phyloP scores from a whole-genome alignment of 2,888 invertebrate genomes.

The Seladonia tumulorum region DNA sequence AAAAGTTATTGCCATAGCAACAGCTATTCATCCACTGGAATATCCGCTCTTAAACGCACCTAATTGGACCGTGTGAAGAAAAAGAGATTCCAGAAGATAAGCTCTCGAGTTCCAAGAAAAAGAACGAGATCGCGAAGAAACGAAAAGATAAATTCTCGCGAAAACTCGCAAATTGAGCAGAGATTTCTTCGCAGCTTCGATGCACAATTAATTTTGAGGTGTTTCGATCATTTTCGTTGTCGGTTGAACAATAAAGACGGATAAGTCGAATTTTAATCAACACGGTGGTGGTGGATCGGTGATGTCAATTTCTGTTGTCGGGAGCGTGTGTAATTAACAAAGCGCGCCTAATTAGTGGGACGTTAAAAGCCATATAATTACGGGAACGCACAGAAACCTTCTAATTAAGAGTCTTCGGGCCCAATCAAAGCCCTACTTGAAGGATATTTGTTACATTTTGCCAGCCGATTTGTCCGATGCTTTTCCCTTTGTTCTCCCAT shows the following conservation, averaged over 20 bases:
- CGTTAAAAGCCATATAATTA: slow-evolving; percentile 49
- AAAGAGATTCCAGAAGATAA: background rate
- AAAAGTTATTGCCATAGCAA: background rate
- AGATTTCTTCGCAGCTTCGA: background rate
- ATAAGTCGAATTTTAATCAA: slow-evolving; percentile 36
- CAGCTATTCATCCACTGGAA: background rate
- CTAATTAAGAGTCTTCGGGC: slow-evolving; percentile 36
- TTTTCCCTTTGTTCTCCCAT: background rate
- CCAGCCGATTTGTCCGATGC: background rate
- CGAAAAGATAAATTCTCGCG: background rate
- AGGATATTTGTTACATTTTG: slow-evolving; percentile 15
- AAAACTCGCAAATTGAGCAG: background rate
- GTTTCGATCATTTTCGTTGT: background rate
- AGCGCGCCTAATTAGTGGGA: slow-evolving; percentile 35
- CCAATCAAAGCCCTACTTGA: slow-evolving; percentile 3
- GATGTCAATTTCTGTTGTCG: slow-evolving; percentile 30
- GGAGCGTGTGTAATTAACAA: slow-evolving; percentile 27
- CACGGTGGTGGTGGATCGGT: background rate
- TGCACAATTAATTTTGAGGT: background rate
- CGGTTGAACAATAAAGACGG: background rate
- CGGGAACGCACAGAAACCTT: slow-evolving; percentile 7
- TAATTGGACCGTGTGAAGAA: background rate
- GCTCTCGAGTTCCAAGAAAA: background rate
- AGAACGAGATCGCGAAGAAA: background rate
- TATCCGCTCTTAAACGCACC: background rate